These are phyloP conservation scores for Drosophila birchii DNA, from an alignment of 2,888 invertebrate species.

Conservation along the genomic window DNA sequence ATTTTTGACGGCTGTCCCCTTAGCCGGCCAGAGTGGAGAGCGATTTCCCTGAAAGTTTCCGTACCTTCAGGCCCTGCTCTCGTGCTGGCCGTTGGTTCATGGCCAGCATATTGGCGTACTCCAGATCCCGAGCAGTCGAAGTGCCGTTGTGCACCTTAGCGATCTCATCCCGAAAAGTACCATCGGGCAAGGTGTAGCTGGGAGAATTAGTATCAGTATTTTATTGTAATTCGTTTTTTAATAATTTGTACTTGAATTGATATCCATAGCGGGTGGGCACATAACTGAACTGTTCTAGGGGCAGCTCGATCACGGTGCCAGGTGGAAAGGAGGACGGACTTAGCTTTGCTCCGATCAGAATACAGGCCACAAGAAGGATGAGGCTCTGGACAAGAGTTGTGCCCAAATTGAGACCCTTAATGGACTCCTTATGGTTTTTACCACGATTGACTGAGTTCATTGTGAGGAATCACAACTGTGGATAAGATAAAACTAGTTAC, in stretches of 20 bases:
- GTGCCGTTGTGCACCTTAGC: conserved; percentile 20
- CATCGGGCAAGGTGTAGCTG: too few species aligned
- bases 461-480: not conserved
- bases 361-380: conserved; percentile 38
- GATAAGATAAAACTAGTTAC: conserved; percentile 48
- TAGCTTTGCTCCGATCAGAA: conserved; percentile 20
- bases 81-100: conserved; percentile 49
- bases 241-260: conserved; percentile 60
- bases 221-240: too few species aligned
- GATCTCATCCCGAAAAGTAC: too few species aligned
- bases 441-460: not conserved
- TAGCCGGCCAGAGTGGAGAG: too few species aligned
- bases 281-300: conserved; percentile 74
- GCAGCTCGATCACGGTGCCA: conserved; percentile 61
- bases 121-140: conserved; percentile 48
- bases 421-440: not conserved
- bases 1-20: too few species aligned
- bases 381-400: conserved; percentile 31
- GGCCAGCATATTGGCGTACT: conserved; percentile 56
- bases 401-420: conserved; percentile 1
- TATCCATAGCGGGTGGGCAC: conserved; percentile 67
- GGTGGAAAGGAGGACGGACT: conserved; percentile 53
- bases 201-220: too few species aligned
- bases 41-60: too few species aligned
- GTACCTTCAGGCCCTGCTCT: too few species aligned